phyloP scores from a whole-genome alignment of 2,888 invertebrate species.

The Itoplectis maculator region DNA sequence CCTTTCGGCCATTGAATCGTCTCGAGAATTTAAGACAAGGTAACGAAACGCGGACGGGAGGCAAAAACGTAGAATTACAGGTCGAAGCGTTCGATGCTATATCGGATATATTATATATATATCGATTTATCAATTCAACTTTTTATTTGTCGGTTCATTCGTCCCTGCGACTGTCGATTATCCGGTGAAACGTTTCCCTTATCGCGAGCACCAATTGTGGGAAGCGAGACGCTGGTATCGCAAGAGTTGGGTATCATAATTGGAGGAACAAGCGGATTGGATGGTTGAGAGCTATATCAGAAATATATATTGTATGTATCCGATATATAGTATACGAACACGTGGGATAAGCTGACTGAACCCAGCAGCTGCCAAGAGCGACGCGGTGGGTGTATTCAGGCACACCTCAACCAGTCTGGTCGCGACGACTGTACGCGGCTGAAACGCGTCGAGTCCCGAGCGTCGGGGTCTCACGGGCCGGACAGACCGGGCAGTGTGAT shows the following conservation, averaged over 20 bases:
- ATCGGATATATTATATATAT: too few species aligned
- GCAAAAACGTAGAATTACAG: too few species aligned
- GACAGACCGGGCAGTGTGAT: constrained; percentile 23
- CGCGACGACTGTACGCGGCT: constrained; percentile 45
- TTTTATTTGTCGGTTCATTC: constrained; percentile 12
- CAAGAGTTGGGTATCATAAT: constrained; percentile 36
- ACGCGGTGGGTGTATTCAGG: constrained; percentile 64
- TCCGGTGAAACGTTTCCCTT: constrained; percentile 40
- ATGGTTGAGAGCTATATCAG: constrained; percentile 37
- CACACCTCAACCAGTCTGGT: constrained; percentile 56
- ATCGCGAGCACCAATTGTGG: not conserved
- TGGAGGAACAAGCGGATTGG: constrained; percentile 32
- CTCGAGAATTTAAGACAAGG: not conserved
- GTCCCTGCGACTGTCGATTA: constrained; percentile 22
- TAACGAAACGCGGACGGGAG: too few species aligned
- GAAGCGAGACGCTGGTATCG: constrained; percentile 22
- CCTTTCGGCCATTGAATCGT: not conserved
- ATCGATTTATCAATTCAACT: not conserved
- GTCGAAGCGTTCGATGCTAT: too few species aligned
- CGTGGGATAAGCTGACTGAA: constrained; percentile 18
- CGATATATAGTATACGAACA: not conserved
- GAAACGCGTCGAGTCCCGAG: constrained; percentile 22
- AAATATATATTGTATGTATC: constrained; percentile 27
- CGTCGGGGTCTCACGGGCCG: constrained; percentile 36
- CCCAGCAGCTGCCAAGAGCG: constrained; percentile 58